Base-by-base conservation (phyloP, 2,888 invertebrate genomes). In the Lepeophtheirus nordmannii region DNA sequence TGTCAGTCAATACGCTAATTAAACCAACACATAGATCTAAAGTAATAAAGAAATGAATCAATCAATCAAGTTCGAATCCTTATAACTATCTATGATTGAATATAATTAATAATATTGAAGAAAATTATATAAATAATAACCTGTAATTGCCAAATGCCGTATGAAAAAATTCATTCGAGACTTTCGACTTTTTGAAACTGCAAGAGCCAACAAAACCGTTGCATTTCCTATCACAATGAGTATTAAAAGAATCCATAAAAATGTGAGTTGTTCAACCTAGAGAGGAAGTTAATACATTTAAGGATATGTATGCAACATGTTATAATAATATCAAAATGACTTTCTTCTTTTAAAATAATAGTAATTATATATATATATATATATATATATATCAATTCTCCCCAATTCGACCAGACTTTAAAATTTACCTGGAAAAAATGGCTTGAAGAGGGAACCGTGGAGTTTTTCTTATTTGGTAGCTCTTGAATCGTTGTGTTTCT, bases 81-180 rank as follows among this genome's bases (percentile, higher is more conserved):
- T 58, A n/a, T n/a, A 14, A 20, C 23, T 3, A n/a, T 2, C 1
- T 22, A 22, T 58, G 14, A n/a, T n/a, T n/a, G n/a, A n/a, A n/a
- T n/a, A n/a, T 14, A 14, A 14, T n/a, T n/a, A 58, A 3, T 58
- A 23, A 7, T 22, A 9, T 22, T 22, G 17, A 58, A 46, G n/a
- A 5, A n/a, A 46, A 8, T 46, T 5, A 5, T 17, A 7, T 17
- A 17, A 58, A 58, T 30, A 58, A 53, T 53, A 53, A 17, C 93
- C 93, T 76, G 92, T 90, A 68, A 91, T 80, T 2, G 92, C 92
- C 65, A 93, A 79, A 73, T 93, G 90, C 80, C 88, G 88, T 71
- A 93, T 92, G 78, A 93, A 93, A 79, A 89, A 93, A 76, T 92
- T 91, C 91, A 92, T 92, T 61, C 92, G 80, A 62, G 89, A 89